Evolutionary conservation across 2,113 vertebrate species (phyloP).

Genomic region (Macquaria ambigua): DNA sequence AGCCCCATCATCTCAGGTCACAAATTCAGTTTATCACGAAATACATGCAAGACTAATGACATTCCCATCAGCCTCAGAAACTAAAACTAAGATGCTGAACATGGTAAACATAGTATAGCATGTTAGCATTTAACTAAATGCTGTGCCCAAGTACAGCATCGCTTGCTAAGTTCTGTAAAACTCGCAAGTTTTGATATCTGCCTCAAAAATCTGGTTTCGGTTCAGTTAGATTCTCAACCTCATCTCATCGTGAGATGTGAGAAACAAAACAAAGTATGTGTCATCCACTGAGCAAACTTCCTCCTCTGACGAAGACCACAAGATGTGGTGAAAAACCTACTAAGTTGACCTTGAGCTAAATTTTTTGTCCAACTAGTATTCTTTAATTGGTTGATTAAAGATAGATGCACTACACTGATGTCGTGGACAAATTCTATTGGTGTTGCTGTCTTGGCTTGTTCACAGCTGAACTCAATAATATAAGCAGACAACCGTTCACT

Average conservation of each 20-base stretch:
- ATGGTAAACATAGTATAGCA: not conserved
- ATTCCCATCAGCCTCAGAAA: not conserved
- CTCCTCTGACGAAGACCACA: not conserved
- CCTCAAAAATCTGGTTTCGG: not conserved
- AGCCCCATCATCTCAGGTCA: not conserved
- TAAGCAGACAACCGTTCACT: not conserved
- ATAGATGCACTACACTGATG: not conserved
- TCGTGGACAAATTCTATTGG: no score
- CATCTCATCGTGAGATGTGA: not conserved
- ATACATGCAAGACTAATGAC: not conserved
- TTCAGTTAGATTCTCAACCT: not conserved
- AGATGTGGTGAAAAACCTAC: not conserved
- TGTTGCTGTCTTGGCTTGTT: not conserved
- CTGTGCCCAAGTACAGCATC: not conserved
- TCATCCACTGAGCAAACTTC: not conserved
- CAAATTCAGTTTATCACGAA: not conserved
- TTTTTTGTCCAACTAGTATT: not conserved
- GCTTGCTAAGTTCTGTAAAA: not conserved
- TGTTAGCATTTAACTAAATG: not conserved
- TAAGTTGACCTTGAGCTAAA: not conserved
- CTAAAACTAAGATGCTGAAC: not conserved
- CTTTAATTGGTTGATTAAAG: not conserved
- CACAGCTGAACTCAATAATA: not conserved
- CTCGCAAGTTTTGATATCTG: not conserved
- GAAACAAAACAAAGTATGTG: not conserved